A percentile compares a stretch with the other conserved stretches of the same genome.
These are phyloP conservation scores for Turritopsis rubra DNA, from an alignment of 30 jellyfish, hydroid and myxozoan species.

Conservation along the genomic window DNA sequence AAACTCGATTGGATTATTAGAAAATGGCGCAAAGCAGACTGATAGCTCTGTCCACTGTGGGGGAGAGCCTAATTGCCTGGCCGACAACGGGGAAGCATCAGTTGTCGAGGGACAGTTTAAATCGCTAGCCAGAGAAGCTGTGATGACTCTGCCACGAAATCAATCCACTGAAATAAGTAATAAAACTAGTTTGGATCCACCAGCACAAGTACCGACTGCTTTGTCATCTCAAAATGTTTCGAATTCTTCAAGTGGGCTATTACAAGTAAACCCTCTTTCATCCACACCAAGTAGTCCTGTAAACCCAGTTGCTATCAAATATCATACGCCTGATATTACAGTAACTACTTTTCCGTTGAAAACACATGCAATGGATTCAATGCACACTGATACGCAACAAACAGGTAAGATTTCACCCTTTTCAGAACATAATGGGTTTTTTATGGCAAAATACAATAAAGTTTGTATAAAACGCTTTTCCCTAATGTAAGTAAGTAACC, in stretches of 20 bases:
- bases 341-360: not conserved
- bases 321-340: not conserved
- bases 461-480: too few species aligned
- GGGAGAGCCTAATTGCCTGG: slow-evolving; percentile 5
- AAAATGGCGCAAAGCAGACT: slow-evolving; percentile 1
- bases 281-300: not conserved
- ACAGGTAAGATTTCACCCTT: not conserved
- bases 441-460: too few species aligned
- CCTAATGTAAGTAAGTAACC: too few species aligned
- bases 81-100: slow-evolving; percentile 21
- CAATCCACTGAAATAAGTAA: not conserved
- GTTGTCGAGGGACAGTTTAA: slow-evolving; percentile 40
- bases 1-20: not conserved
- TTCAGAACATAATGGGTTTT: too few species aligned
- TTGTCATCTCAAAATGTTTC: not conserved
- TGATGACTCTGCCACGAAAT: not conserved
- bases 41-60: slow-evolving; percentile 16
- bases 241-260: not conserved
- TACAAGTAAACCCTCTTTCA: not conserved
- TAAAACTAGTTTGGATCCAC: not conserved
- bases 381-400: not conserved
- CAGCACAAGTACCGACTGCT: not conserved
- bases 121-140: slow-evolving; percentile 32
- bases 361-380: not conserved
- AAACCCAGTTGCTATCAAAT: not conserved